Evolutionary conservation across 2,113 vertebrate species (phyloP).

Genomic region (Ornithorhynchus anatinus): DNA sequence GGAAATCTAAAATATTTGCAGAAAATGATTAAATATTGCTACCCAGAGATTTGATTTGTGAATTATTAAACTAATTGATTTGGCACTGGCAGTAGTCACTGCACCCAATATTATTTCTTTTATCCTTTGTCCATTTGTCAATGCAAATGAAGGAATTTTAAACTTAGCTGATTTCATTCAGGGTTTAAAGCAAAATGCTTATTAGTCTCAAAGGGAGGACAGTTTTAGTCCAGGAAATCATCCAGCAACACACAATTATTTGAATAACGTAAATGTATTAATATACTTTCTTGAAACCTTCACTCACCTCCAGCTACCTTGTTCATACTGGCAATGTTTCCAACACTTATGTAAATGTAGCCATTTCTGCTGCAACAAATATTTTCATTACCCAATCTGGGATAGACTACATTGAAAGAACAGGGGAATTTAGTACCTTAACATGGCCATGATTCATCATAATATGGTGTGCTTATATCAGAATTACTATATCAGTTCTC

Average conservation of each 20-base stretch:
- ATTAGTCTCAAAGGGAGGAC: constrained; percentile 53
- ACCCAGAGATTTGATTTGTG: not conserved
- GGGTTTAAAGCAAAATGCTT: constrained; percentile 58
- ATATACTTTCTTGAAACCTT: too few relatives aligned
- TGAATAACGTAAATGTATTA: constrained; percentile 55
- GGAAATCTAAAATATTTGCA: too few relatives aligned
- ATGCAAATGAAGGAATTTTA: constrained; percentile 42
- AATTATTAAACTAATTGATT: not conserved
- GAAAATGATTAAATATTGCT: not conserved
- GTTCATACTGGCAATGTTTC: too few relatives aligned
- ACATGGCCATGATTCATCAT: too few relatives aligned
- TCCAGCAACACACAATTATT: constrained; percentile 60
- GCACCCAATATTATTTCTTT: constrained; percentile 18
- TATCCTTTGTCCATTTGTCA: constrained; percentile 31
- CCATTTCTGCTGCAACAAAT: too few relatives aligned
- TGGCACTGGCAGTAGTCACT: constrained; percentile 10
- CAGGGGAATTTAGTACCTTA: too few relatives aligned
- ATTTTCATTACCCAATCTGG: too few relatives aligned
- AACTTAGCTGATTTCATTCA: constrained; percentile 53
- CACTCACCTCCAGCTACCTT: too few relatives aligned
- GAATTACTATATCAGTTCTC: too few relatives aligned
- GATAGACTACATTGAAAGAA: too few relatives aligned
- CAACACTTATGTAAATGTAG: too few relatives aligned
- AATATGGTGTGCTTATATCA: too few relatives aligned
- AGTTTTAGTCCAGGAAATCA: constrained; percentile 61